Percentiles rank a stretch among this genome's conserved stretches.
These are phyloP conservation scores for Patiria miniata DNA, from an alignment of 35 echinoderm and acorn worm species.

Conservation along the genomic window DNA sequence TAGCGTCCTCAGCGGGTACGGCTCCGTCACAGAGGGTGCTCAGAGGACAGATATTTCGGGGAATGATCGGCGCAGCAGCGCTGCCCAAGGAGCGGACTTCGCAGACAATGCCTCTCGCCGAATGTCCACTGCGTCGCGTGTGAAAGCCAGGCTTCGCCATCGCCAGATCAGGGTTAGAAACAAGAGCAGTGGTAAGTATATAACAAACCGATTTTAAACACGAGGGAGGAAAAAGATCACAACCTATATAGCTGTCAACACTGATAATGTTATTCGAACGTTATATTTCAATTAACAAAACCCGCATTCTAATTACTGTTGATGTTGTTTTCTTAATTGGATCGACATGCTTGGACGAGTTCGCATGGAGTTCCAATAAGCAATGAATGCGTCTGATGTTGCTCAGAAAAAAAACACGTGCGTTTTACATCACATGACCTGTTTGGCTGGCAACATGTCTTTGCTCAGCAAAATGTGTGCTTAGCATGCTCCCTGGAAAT, in stretches of 20 bases:
- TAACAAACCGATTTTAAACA: not conserved
- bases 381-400: too few relatives aligned
- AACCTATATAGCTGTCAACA: not conserved
- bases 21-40: not conserved
- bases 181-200: not conserved
- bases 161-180: not conserved
- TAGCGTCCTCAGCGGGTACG: not conserved
- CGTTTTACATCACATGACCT: too few relatives aligned
- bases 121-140: not conserved
- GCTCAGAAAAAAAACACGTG: too few relatives aligned
- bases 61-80: not conserved
- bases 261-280: too few relatives aligned
- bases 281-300: too few relatives aligned
- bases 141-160: conserved; percentile 18
- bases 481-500: too few relatives aligned
- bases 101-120: not conserved
- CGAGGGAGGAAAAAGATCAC: too few relatives aligned
- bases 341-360: not conserved
- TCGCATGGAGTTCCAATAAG: too few relatives aligned
- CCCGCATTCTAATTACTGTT: too few relatives aligned
- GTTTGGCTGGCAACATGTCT: too few relatives aligned
- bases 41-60: not conserved
- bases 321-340: not conserved
- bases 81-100: not conserved
- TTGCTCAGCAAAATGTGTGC: too few relatives aligned